Conservation (phyloP, 2,113 vertebrate genomes). For the human region GRCh38 chr7:136009501-136010000, state of each 20-base stretch:
- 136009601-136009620: neutral
- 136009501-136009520: neutral
- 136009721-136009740: constrained; percentile 28
- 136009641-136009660: constrained; percentile 38
- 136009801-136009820: neutral
- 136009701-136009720: fast-evolving
- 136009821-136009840: neutral
- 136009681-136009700: neutral
- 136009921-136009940: neutral
- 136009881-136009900: neutral
- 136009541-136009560: neutral
- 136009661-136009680: constrained; percentile 76
- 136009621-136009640: neutral
- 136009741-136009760: neutral
- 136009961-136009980: neutral
- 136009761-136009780: neutral
- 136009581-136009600: neutral
- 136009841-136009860: neutral
- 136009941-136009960: neutral
- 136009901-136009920: neutral
- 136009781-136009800: neutral
- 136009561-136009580: neutral
- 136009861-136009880: neutral
- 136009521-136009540: neutral
- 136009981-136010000: neutral